Percentiles rank a stretch among this genome's conserved stretches.
These are phyloP conservation scores for Ondatra zibethicus DNA, from an alignment of 2,113 vertebrate species.

Conservation along the genomic window DNA sequence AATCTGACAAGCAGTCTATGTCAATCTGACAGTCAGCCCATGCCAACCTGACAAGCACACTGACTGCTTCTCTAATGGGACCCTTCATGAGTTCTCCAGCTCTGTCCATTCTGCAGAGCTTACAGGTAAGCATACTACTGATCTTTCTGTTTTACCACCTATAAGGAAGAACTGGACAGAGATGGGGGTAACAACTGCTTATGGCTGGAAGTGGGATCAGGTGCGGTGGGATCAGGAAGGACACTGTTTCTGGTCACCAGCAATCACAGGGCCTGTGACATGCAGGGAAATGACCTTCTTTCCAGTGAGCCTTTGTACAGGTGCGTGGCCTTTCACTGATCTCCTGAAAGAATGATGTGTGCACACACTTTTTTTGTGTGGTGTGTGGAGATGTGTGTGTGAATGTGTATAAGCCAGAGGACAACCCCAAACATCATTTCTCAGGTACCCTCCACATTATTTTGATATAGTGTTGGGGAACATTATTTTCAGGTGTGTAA, in stretches of 20 bases:
- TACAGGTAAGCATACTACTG: background rate
- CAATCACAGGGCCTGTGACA: background rate
- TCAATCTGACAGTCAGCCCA: no score
- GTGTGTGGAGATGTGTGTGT: background rate
- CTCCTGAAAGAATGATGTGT: background rate
- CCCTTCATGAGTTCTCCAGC: rapidly evolving
- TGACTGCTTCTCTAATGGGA: background rate
- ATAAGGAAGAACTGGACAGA: background rate
- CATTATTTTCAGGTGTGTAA: no score
- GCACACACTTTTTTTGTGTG: background rate
- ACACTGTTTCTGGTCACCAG: background rate
- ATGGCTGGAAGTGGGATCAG: background rate
- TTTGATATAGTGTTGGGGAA: background rate
- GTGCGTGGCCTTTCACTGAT: background rate
- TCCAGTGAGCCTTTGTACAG: background rate
- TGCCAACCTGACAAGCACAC: background rate
- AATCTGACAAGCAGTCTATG: no score
- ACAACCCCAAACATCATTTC: background rate
- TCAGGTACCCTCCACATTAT: background rate
- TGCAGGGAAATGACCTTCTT: background rate
- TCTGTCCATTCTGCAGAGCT: background rate
- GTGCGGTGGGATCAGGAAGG: background rate
- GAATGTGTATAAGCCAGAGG: background rate
- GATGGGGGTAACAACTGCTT: background rate
- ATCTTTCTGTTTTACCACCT: background rate